Evolutionary conservation across 2,797 vertebrate genomes (phyloP).

Genomic region (Merluccius polli): DNA sequence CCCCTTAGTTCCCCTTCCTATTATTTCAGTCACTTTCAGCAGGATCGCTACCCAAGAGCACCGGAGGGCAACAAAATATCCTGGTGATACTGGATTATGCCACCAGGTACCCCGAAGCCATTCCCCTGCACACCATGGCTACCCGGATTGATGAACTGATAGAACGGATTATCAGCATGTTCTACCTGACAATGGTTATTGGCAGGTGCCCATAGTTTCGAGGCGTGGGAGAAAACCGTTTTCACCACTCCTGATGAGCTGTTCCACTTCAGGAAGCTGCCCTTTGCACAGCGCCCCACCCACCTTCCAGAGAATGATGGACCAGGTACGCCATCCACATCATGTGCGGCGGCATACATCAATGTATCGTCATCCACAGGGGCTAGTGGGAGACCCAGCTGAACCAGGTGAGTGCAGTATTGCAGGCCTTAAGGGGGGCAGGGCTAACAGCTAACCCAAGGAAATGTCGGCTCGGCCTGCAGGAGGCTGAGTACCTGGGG

Average conservation of each 20-base stretch:
- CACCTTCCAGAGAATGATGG: background rate
- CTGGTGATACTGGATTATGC: background rate
- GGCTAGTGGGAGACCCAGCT: slow-evolving; percentile 6
- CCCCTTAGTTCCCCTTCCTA: background rate
- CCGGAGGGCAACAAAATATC: slow-evolving; percentile 3
- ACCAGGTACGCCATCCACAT: background rate
- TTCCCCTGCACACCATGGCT: background rate
- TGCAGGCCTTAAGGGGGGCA: too few relatives aligned
- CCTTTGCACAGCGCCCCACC: background rate
- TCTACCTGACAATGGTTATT: background rate
- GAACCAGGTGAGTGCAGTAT: too few relatives aligned
- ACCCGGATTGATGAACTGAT: background rate
- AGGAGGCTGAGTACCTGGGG: too few relatives aligned
- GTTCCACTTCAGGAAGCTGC: background rate
- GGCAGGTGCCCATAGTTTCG: background rate
- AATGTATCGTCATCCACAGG: background rate
- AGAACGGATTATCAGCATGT: background rate
- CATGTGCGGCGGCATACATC: background rate
- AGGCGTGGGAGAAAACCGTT: background rate
- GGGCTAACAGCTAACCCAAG: too few relatives aligned
- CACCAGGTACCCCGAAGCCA: background rate
- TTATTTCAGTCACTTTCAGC: background rate
- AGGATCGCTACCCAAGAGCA: background rate
- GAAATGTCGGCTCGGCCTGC: too few relatives aligned
- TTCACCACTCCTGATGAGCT: background rate